Conservation (phyloP, 2,888 invertebrate genomes). For the Malachius bipustulatus region DNA sequence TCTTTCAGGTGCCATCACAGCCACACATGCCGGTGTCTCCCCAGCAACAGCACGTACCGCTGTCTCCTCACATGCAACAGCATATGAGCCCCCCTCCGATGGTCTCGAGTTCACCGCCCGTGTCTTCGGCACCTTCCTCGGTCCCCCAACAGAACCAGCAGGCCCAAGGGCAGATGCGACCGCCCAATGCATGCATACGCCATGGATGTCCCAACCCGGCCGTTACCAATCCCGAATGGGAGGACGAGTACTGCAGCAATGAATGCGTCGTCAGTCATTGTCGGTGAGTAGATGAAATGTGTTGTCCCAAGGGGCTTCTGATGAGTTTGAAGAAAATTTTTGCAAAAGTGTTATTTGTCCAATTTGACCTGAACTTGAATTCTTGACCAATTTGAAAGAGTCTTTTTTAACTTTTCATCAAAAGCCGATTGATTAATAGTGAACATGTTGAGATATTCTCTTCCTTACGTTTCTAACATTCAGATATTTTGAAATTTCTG, state of each 20-base stretch:
- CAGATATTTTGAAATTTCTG: no score
- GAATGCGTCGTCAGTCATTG: slow-evolving; percentile 95
- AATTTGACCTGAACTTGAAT: background rate
- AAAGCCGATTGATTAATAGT: no score
- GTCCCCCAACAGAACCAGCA: slow-evolving; percentile 38
- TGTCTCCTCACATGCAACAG: slow-evolving; percentile 33
- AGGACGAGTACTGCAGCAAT: slow-evolving; percentile 93
- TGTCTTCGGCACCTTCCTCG: slow-evolving; percentile 31
- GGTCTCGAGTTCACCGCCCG: slow-evolving; percentile 45
- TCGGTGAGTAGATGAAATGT: no score
- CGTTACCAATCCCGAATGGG: slow-evolving; percentile 87
- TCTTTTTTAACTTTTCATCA: no score
- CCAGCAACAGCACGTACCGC: slow-evolving; percentile 28
- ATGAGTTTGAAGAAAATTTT: slow-evolving; percentile 1
- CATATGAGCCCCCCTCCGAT: slow-evolving; percentile 40
- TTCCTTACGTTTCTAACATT: no score
- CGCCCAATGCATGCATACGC: slow-evolving; percentile 60
- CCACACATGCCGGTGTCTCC: slow-evolving; percentile 33
- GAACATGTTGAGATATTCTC: no score
- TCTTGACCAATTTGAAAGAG: slow-evolving; percentile 3
- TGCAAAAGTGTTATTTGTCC: background rate
- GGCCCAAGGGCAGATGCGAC: slow-evolving; percentile 31
- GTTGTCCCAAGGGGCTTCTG: background rate
- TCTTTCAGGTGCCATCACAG: slow-evolving; percentile 27
- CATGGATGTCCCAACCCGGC: slow-evolving; percentile 86